Conservation (phyloP, 2,888 invertebrate species). For the Latrodectus elegans region DNA sequence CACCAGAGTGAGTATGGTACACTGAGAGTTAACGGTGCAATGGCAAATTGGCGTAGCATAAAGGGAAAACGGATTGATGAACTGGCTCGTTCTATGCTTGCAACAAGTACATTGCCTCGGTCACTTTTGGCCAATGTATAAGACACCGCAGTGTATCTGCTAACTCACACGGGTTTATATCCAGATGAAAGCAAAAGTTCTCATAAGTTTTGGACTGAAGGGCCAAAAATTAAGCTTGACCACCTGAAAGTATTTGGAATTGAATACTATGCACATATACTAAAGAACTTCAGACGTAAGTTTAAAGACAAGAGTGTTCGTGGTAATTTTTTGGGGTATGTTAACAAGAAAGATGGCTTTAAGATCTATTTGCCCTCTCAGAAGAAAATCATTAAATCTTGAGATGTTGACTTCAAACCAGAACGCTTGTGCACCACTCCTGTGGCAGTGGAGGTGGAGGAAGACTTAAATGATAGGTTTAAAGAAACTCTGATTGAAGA, state of each 20-base stretch:
- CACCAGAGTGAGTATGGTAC: too few relatives aligned
- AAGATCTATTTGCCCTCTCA: slow-evolving; percentile 9
- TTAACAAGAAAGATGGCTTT: slow-evolving; percentile 20
- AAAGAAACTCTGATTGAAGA: not conserved
- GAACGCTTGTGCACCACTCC: not conserved
- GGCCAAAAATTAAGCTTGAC: not conserved
- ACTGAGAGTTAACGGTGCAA: too few relatives aligned
- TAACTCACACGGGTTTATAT: not conserved
- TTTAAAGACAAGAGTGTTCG: slow-evolving; percentile 13
- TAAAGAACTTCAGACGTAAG: slow-evolving; percentile 2
- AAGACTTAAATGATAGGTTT: not conserved
- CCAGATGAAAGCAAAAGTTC: not conserved
- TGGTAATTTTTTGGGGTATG: slow-evolving; percentile 21
- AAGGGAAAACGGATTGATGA: too few relatives aligned
- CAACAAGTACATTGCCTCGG: too few relatives aligned
- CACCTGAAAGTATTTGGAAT: too few relatives aligned
- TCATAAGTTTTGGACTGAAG: not conserved
- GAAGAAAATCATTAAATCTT: slow-evolving; percentile 7
- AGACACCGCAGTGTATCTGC: slow-evolving; percentile 6
- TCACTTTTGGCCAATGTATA: too few relatives aligned
- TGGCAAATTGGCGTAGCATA: too few relatives aligned
- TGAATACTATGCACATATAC: slow-evolving; percentile 19
- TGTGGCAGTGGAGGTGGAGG: not conserved
- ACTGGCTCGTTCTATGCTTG: too few relatives aligned
- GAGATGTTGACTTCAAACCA: not conserved